Evolutionary conservation across 2,797 vertebrate genomes (phyloP).

Genomic region (Tinamus major): DNA sequence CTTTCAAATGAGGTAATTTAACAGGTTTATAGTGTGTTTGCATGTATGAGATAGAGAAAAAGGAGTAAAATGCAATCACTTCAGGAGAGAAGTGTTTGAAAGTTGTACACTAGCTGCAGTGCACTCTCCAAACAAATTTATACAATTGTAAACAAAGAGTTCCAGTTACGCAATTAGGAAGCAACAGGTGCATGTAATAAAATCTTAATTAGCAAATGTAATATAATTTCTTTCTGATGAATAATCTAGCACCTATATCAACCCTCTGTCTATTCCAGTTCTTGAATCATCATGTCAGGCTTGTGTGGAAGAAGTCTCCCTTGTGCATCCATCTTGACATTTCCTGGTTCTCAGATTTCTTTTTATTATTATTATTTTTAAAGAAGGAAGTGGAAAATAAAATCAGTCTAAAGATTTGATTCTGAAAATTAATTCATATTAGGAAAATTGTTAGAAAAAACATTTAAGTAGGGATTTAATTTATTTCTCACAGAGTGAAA

Average conservation of each 20-base stretch:
- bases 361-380: background rate
- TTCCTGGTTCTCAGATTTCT: background rate
- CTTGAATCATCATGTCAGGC: background rate
- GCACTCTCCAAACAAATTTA: slow-evolving; percentile 34
- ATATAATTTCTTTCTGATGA: slow-evolving; percentile 49
- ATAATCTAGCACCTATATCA: slow-evolving; percentile 49
- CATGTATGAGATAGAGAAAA: background rate
- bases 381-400: background rate
- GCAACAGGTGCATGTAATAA: slow-evolving; percentile 53
- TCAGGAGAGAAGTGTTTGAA: slow-evolving; percentile 15
- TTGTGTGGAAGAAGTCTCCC: background rate
- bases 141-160: slow-evolving; percentile 42
- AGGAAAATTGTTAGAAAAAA: slow-evolving; percentile 9
- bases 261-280: background rate
- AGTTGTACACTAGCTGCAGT: background rate
- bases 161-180: slow-evolving; percentile 46
- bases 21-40: background rate
- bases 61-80: slow-evolving; percentile 39
- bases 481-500: background rate
- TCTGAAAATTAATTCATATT: background rate
- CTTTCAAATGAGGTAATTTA: background rate
- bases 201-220: slow-evolving; percentile 51
- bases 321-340: background rate
- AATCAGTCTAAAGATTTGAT: background rate
- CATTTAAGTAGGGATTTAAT: background rate